Conservation (phyloP, 2,888 invertebrate species). For the Hemicrepidius hirtus region DNA sequence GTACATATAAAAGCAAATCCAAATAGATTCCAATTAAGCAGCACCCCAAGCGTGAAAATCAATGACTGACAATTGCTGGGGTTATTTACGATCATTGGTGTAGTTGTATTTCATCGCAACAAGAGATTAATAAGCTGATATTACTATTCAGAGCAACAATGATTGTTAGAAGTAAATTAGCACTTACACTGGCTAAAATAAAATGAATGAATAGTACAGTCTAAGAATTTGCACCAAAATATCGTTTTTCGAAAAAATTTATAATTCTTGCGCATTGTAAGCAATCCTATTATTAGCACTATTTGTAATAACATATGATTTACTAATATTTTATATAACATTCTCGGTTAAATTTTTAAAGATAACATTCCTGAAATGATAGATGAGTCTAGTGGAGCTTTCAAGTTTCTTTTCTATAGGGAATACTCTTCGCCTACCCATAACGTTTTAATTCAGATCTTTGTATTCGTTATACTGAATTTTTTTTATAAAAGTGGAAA, state of each 20-base stretch:
- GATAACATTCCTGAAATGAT: not conserved
- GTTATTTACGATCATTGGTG: constrained; percentile 37
- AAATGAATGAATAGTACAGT: no score
- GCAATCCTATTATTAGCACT: no score
- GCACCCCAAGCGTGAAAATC: constrained; percentile 48
- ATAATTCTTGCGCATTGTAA: no score
- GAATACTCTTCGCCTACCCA: not conserved
- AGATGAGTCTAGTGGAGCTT: not conserved
- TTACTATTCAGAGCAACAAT: constrained; percentile 15
- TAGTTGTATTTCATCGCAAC: constrained; percentile 47
- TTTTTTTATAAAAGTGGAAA: constrained; percentile 4
- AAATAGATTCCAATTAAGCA: constrained; percentile 40
- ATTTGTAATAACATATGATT: no score
- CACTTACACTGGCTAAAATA: not conserved
- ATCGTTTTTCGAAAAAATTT: no score
- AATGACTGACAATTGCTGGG: constrained; percentile 37
- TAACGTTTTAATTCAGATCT: not conserved
- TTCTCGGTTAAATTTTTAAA: no score
- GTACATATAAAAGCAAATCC: constrained; percentile 18
- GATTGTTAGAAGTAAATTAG: constrained; percentile 40
- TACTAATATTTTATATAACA: no score
- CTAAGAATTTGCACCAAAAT: no score
- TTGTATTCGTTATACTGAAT: not conserved
- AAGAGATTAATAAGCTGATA: constrained; percentile 52
- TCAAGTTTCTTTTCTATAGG: not conserved